phyloP scores from a whole-genome alignment of 2,888 invertebrate species.

The Drosophila quinaria region DNA sequence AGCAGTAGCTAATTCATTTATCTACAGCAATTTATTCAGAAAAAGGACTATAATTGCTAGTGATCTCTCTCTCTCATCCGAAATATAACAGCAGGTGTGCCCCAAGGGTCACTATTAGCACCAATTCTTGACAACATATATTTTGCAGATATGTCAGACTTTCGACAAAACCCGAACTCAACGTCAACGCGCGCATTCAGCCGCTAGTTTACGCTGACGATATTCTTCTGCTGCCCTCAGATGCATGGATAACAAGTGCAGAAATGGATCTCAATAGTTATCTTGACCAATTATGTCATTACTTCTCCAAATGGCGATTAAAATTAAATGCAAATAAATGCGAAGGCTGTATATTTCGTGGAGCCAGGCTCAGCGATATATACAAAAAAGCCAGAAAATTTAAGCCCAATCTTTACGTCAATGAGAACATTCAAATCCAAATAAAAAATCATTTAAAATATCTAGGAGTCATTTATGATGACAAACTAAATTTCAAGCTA shows the following conservation, averaged over 20 bases:
- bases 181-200: constrained; percentile 19
- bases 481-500: neutral
- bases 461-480: constrained; percentile 10
- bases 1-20: too few relatives aligned
- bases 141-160: constrained; percentile 8
- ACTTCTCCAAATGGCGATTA: constrained; percentile 7
- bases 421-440: neutral
- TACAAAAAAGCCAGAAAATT: constrained; percentile 9
- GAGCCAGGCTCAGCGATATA: neutral
- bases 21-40: too few relatives aligned
- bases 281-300: neutral
- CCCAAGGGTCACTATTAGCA: constrained; percentile 22
- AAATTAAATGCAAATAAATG: constrained; percentile 6
- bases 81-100: constrained; percentile 20
- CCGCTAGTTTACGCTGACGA: constrained; percentile 24
- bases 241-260: constrained; percentile 11
- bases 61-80: neutral
- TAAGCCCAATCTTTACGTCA: neutral
- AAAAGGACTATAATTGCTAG: too few relatives aligned
- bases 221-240: constrained; percentile 11
- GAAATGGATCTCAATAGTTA: constrained; percentile 16
- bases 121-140: constrained; percentile 22
- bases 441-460: constrained; percentile 4
- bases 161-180: neutral
- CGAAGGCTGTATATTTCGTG: constrained; percentile 15